Conservation (phyloP, 2,113 vertebrate species). For the Neolamprologus variostigma region DNA sequence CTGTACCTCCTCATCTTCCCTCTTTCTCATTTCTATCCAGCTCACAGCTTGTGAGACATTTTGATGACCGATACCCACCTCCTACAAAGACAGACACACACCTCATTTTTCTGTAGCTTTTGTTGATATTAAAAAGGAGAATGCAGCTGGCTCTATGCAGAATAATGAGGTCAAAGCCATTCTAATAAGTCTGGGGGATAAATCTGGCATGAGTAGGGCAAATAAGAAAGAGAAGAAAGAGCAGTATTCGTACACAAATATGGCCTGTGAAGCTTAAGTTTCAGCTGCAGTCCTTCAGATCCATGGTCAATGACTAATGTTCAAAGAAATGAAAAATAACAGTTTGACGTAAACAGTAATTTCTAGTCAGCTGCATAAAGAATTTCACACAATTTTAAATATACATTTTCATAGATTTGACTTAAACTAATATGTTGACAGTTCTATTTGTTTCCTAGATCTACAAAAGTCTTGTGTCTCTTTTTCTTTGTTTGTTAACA, state of each 20-base stretch:
- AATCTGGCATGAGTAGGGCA: conserved; percentile 27
- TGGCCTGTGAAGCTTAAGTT: background rate
- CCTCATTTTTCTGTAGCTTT: conserved; percentile 39
- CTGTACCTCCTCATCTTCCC: conserved; percentile 5
- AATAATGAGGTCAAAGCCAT: conserved; percentile 70
- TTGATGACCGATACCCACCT: conserved; percentile 50
- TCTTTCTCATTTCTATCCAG: conserved; percentile 48
- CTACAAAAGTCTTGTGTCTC: background rate
- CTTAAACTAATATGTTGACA: background rate
- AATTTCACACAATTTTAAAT: background rate
- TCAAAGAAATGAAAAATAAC: background rate
- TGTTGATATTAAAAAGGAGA: conserved; percentile 69
- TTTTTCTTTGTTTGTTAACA: background rate
- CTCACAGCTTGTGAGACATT: conserved; percentile 58
- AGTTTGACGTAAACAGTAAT: background rate
- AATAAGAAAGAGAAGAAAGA: background rate
- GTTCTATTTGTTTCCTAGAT: background rate
- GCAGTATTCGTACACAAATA: conserved; percentile 34
- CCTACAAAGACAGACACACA: background rate
- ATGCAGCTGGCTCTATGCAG: conserved; percentile 65
- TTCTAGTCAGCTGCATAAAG: background rate
- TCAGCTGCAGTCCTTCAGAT: background rate
- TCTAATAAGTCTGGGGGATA: conserved; percentile 65
- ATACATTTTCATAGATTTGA: background rate
- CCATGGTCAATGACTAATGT: background rate